Percentiles rank a stretch among this genome's conserved stretches.
These are phyloP conservation scores for Vandiemenella viatica DNA, from an alignment of 2,888 invertebrate species.

Conservation along the genomic window DNA sequence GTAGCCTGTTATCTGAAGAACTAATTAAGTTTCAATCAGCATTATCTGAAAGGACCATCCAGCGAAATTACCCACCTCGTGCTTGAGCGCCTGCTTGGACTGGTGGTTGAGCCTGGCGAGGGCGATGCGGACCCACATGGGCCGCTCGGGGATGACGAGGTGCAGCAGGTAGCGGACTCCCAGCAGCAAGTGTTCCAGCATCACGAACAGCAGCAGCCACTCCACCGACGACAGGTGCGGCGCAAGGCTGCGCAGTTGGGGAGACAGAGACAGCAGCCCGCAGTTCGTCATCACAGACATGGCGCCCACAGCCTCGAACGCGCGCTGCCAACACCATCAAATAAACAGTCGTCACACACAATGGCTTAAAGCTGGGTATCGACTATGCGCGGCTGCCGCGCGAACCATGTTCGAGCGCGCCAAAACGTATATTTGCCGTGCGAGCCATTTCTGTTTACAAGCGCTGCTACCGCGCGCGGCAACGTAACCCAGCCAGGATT, in stretches of 20 bases:
- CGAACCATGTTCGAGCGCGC: too few relatives aligned
- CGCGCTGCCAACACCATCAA: too few relatives aligned
- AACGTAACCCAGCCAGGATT: too few relatives aligned
- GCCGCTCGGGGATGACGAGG: slow-evolving; percentile 53
- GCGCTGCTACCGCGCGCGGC: too few relatives aligned
- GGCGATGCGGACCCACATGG: slow-evolving; percentile 47
- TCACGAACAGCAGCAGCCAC: slow-evolving; percentile 46
- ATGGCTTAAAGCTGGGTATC: too few relatives aligned
- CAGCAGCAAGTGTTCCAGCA: slow-evolving; percentile 52
- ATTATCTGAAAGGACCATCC: too few relatives aligned
- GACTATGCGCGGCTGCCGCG: too few relatives aligned
- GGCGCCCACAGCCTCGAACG: slow-evolving; percentile 49
- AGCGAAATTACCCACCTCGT: slow-evolving; percentile 30
- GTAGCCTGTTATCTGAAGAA: too few relatives aligned
- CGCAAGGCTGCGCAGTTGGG: slow-evolving; percentile 37
- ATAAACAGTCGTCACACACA: too few relatives aligned
- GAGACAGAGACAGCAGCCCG: slow-evolving; percentile 52
- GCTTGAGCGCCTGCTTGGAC: slow-evolving; percentile 45
- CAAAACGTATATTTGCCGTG: too few relatives aligned
- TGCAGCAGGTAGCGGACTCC: slow-evolving; percentile 47
- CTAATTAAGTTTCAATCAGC: too few relatives aligned
- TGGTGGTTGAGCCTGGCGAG: slow-evolving; percentile 44
- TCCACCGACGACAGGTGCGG: slow-evolving; percentile 28
- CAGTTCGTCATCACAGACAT: slow-evolving; percentile 60
- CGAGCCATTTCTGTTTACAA: too few relatives aligned